These are phyloP conservation scores for Brachionus asplanchnoidis DNA, from an alignment of 1,140 invertebrate species.

Conservation along the genomic window DNA sequence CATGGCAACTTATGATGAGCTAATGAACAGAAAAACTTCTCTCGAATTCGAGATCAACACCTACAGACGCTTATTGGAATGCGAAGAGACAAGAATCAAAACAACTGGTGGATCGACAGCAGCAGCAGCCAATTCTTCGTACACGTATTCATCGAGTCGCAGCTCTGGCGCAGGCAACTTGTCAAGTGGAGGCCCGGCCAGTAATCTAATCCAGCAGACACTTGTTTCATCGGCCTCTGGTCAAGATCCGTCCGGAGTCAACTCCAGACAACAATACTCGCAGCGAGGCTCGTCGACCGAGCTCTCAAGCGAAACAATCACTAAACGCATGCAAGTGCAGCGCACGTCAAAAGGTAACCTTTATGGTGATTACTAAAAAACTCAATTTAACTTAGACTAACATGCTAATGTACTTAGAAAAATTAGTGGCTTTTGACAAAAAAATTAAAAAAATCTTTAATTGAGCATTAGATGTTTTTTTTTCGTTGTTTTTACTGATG, in stretches of 20 bases:
- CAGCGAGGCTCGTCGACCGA: conserved; percentile 29
- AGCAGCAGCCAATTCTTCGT: not conserved
- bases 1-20: conserved; percentile 6
- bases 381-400: not conserved
- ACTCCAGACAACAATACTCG: not conserved
- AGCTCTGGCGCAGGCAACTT: not conserved
- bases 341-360: conserved; percentile 29
- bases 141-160: not conserved
- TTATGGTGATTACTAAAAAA: conserved; percentile 19
- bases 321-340: conserved; percentile 35
- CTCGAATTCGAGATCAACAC: conserved; percentile 42
- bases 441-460: not conserved
- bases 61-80: conserved; percentile 39
- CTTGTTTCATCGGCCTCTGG: not conserved
- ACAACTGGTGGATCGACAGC: not conserved
- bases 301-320: conserved; percentile 8
- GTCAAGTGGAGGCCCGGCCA: not conserved
- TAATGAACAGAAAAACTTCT: conserved; percentile 13
- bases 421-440: not conserved
- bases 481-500: no score
- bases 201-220: not conserved
- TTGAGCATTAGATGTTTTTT: not conserved
- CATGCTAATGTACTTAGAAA: not conserved
- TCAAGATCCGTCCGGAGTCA: not conserved
- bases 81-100: conserved; percentile 34